Evolutionary conservation across 2,888 invertebrate species (phyloP), one percentile per base, ranked within the genome.

Genomic region (Heteropelma amictum): DNA sequence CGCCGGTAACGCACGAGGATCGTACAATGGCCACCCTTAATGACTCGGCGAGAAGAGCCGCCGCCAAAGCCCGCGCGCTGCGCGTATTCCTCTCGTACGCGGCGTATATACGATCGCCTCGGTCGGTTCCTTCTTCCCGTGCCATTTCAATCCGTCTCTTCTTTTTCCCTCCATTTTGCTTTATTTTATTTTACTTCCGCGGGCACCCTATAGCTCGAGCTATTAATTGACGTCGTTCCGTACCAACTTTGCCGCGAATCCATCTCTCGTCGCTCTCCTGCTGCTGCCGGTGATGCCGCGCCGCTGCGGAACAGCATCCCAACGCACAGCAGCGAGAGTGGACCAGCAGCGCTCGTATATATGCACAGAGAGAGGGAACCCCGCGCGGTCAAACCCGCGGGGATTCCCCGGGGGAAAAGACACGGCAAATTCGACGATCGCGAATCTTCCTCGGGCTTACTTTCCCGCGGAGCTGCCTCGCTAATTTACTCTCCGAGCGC

Each of bases 151-250:
- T 42, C 17, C 23, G 40, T 17, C 17, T 19, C 33, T 30, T 26
- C 1, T 8, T 8, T 8, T n/a, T 8, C 30, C 1, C 14, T 30
- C 21, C 17, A 85, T 84, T 82, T 49, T 28, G 12, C 28, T 68
- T 58, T 71, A 69, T 77, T 76, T 86, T 87, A 86, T 86, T 85
- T 86, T 83, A 87, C 86, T 87, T 87, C 87, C 86, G 85, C 82
- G 79, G 87, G 87, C 86, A 85, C 86, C 87, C 86, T 82, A 86
- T 85, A 84, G 86, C 81, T 84, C 83, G 82, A 81, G 84, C 86
- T 85, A 87, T 87, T 87, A 87, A 87, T 87, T 87, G 86, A 85
- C 86, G 84, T 83, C 86, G 83, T 85, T 85, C 83, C 86, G 84
- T 82, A 83, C 84, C 84, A 86, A 86, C 84, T 85, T 85, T 82